Percentiles rank a stretch among this genome's conserved stretches.
These are phyloP conservation scores for Psococerastis gibbosa DNA, from an alignment of 2,888 invertebrate species.

Conservation along the genomic window DNA sequence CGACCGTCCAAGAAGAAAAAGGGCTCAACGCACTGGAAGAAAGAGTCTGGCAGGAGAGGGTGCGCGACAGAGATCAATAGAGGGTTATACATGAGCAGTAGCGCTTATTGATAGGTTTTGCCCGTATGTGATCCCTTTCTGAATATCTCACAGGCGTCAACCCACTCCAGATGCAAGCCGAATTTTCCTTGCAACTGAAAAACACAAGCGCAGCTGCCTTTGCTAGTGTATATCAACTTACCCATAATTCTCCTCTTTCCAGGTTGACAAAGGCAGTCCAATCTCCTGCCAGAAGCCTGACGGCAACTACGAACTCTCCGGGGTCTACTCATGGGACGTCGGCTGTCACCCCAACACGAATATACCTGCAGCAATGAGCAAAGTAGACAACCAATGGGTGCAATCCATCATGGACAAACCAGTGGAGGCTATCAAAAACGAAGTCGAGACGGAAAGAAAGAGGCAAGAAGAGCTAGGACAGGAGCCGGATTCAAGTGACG, in stretches of 20 bases:
- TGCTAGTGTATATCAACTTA: too few species aligned
- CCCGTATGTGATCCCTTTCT: too few species aligned
- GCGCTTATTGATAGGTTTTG: too few species aligned
- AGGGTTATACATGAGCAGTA: too few species aligned
- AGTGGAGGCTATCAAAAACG: constrained; percentile 23
- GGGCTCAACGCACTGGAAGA: too few species aligned
- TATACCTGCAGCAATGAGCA: constrained; percentile 27
- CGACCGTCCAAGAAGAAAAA: too few species aligned
- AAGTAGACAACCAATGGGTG: constrained; percentile 29
- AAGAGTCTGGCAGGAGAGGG: too few species aligned
- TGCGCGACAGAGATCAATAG: too few species aligned
- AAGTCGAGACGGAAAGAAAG: constrained; percentile 18
- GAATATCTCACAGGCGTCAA: too few species aligned
- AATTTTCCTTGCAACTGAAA: too few species aligned
- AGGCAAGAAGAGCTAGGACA: constrained; percentile 2
- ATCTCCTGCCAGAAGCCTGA: constrained; percentile 55
- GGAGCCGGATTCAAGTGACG: constrained; percentile 9
- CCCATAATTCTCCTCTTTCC: constrained; percentile 11
- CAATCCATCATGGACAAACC: constrained; percentile 24
- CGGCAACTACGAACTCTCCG: constrained; percentile 47
- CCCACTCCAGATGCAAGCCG: too few species aligned
- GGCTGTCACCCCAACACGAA: constrained; percentile 32
- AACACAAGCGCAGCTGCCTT: too few species aligned
- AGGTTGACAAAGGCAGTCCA: constrained; percentile 55
- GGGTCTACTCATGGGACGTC: constrained; percentile 59